Base-by-base conservation (phyloP, 2,113 vertebrate genomes). In the Catharus bicknelli region DNA sequence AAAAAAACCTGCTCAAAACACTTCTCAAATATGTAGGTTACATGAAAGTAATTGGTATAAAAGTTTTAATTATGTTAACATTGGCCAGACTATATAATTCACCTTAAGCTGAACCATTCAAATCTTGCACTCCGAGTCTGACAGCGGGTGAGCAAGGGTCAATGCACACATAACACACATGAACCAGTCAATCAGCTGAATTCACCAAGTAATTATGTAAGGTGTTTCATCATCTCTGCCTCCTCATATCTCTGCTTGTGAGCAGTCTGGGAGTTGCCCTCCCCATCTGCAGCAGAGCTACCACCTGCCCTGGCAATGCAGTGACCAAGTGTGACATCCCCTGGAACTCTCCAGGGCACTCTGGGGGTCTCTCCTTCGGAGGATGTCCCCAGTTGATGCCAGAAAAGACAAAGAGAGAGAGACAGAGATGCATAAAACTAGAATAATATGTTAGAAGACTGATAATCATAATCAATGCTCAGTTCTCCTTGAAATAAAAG, bases 41-140 rank as follows among this genome's bases (percentile, higher is more conserved):
- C 18, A 26, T 61, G 36, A 72, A 68, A 86, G 20, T 62, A 86
- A 59, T 47, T 58, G 34, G 16, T 64, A 53, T 40, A 66, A 61
- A 91, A 64, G n/a, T 83, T 94, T 73, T 90, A 54, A 90, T 88
- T 80, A 58, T 77, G 57, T 22, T 70, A 79, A 29, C 64, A 63
- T 51, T 70, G 83, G 32, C 79, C 38, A 43, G 51, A 27, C 23
- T 81, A 26, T 55, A 59, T 36, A 74, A 89, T 40, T 74, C 27
- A 75, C 47, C 57, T 75, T 58, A 66, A 42, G 36, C 6, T 75
- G 50, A 76, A 66, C 47, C 13, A 10, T 36, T 86, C 17, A 26
- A 13, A 5, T 34, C 77, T 58, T 63, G 29, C 36, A 27, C 13
- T 53, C n/a, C 14, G 59, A 50, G 23, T 57, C 25, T 77, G 61